Conservation (phyloP, 1,140 invertebrate species). For the Micrasema minimum region DNA sequence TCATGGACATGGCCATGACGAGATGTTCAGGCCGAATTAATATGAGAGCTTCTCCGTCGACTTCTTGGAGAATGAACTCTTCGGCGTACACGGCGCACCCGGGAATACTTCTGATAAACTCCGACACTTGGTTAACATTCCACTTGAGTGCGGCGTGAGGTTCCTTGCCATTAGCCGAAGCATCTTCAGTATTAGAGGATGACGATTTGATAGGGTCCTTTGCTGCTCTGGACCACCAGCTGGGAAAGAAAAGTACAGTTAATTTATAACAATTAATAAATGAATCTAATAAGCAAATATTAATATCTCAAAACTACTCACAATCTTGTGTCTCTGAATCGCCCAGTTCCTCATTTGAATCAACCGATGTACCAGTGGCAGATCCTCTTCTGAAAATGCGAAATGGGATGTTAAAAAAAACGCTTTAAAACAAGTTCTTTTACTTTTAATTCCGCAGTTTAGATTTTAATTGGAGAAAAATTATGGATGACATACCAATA, state of each 20-base stretch:
- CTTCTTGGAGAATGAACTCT: conserved; percentile 94
- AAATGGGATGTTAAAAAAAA: not conserved
- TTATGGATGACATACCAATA: too few species aligned
- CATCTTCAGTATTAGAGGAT: conserved; percentile 13
- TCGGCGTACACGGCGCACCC: conserved; percentile 94
- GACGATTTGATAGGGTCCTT: conserved; percentile 12
- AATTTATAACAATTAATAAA: not conserved
- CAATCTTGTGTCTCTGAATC: conserved; percentile 31
- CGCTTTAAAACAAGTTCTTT: too few species aligned
- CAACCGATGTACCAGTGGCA: conserved; percentile 12
- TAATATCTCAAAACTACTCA: not conserved
- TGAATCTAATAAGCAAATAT: too few species aligned
- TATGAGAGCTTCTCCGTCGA: conserved; percentile 94
- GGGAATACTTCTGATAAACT: conserved; percentile 87
- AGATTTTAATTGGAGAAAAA: too few species aligned
- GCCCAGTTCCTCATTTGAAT: conserved; percentile 23
- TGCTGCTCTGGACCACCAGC: conserved; percentile 31
- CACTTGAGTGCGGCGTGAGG: conserved; percentile 31
- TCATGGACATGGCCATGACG: conserved; percentile 94
- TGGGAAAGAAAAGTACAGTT: conserved; percentile 1
- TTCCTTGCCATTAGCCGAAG: conserved; percentile 6
- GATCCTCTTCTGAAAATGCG: conserved; percentile 2
- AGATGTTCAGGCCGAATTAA: conserved; percentile 95
- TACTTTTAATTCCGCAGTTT: too few species aligned
- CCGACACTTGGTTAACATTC: conserved; percentile 73